phyloP scores from a whole-genome alignment of 1,140 invertebrate species.

The Hylaeus anthracinus region DNA sequence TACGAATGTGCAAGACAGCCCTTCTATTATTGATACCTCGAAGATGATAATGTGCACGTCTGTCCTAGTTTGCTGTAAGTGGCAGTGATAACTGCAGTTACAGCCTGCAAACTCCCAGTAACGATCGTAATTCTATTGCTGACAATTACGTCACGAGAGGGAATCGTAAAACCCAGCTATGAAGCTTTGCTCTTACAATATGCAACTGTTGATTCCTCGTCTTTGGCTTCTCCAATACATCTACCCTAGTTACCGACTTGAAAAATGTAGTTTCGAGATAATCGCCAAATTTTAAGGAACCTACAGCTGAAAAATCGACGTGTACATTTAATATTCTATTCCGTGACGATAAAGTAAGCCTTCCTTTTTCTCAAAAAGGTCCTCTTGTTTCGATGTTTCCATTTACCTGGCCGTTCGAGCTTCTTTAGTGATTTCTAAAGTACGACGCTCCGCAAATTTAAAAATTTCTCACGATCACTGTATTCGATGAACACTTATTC shows the following conservation, averaged over 20 bases:
- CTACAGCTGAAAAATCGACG: too few species aligned
- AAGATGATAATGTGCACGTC: slow-evolving; percentile 39
- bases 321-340: too few species aligned
- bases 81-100: slow-evolving; percentile 36
- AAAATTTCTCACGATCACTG: too few species aligned
- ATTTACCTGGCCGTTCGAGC: too few species aligned
- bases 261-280: not conserved
- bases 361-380: too few species aligned
- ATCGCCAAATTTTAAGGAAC: not conserved
- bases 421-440: too few species aligned
- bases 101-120: slow-evolving; percentile 47
- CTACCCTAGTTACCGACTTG: not conserved
- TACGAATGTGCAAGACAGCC: slow-evolving; percentile 35
- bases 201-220: slow-evolving; percentile 5
- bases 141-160: slow-evolving; percentile 49
- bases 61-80: slow-evolving; percentile 32
- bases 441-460: too few species aligned
- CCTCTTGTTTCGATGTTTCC: too few species aligned
- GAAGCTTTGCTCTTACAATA: not conserved
- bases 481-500: too few species aligned
- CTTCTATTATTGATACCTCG: slow-evolving; percentile 58
- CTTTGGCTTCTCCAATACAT: not conserved
- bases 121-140: slow-evolving; percentile 41
- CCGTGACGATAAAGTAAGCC: too few species aligned
- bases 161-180: not conserved